phyloP scores from a whole-genome alignment of 1,140 invertebrate species.

The Sitophilus oryzae region DNA sequence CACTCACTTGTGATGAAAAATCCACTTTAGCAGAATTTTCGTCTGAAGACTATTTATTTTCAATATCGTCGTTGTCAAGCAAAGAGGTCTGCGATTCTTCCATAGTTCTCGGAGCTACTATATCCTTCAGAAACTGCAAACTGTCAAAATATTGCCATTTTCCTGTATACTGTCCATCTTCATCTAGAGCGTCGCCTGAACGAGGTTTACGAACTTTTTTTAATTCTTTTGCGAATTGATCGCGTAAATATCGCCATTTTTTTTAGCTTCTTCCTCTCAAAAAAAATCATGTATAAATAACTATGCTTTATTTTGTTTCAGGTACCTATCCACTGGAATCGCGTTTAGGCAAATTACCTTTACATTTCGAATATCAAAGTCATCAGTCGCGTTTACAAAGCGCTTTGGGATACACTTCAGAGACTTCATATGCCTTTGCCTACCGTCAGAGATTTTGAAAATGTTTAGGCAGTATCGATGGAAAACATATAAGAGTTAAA shows the following conservation, averaged over 20 bases:
- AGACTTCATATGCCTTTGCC: conserved; percentile 28
- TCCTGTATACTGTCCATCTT: conserved; percentile 1
- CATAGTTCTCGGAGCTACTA: conserved; percentile 3
- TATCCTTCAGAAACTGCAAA: conserved; percentile 16
- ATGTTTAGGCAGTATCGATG: conserved; percentile 43
- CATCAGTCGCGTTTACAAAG: conserved; percentile 35
- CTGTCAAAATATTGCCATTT: conserved; percentile 20
- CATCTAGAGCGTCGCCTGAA: conserved; percentile 2
- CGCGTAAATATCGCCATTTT: no score
- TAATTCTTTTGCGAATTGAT: conserved; percentile 45
- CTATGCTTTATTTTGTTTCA: conserved; percentile 20
- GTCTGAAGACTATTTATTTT: conserved; percentile 5
- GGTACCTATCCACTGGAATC: conserved; percentile 12
- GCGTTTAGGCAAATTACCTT: conserved; percentile 14
- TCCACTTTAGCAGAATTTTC: not conserved
- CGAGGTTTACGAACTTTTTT: conserved; percentile 32
- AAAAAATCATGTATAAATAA: no score
- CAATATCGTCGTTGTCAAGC: conserved; percentile 5
- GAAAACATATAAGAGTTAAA: conserved; percentile 30
- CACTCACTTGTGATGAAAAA: not conserved
- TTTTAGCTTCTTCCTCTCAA: conserved; percentile 45
- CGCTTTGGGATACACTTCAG: conserved; percentile 29
- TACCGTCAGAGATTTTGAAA: conserved; percentile 33
- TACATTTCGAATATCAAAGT: no score
- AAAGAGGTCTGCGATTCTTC: conserved; percentile 1